These are phyloP conservation scores for Cosmorhoe ocellata DNA, from an alignment of 2,888 invertebrate genomes.

Conservation along the genomic window DNA sequence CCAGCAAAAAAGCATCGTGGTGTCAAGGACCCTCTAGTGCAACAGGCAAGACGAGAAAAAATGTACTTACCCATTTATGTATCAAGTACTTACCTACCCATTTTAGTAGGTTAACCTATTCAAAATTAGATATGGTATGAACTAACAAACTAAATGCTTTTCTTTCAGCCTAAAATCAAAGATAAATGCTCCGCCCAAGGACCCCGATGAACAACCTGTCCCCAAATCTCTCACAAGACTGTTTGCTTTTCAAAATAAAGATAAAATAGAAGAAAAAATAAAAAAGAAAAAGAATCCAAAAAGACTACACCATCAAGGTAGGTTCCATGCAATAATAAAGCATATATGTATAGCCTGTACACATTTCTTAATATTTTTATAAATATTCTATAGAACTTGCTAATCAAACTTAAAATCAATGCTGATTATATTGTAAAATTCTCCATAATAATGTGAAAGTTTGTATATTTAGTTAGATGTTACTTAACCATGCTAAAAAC, in stretches of 20 bases:
- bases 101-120: no score
- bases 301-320: conserved; percentile 24
- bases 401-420: no score
- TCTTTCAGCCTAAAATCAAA: conserved; percentile 85
- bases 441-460: no score
- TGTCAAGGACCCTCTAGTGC: conserved; percentile 89
- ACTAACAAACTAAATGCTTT: no score
- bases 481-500: no score
- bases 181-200: conserved; percentile 88
- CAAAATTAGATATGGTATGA: no score
- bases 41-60: conserved; percentile 83
- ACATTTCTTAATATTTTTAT: no score
- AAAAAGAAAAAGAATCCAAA: conserved; percentile 30
- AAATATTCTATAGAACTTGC: no score
- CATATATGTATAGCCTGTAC: no score
- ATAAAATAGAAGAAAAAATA: conserved; percentile 26
- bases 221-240: conserved; percentile 87
- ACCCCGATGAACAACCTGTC: conserved; percentile 87
- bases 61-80: conserved; percentile 80
- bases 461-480: no score
- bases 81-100: no score
- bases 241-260: conserved; percentile 67
- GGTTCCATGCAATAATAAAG: neutral
- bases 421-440: no score
- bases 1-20: conserved; percentile 91